A percentile compares a stretch with the other conserved stretches of the same genome.
Conservation (phyloP, 2,797 vertebrate species). For the Heteromormyrus szaboi region DNA sequence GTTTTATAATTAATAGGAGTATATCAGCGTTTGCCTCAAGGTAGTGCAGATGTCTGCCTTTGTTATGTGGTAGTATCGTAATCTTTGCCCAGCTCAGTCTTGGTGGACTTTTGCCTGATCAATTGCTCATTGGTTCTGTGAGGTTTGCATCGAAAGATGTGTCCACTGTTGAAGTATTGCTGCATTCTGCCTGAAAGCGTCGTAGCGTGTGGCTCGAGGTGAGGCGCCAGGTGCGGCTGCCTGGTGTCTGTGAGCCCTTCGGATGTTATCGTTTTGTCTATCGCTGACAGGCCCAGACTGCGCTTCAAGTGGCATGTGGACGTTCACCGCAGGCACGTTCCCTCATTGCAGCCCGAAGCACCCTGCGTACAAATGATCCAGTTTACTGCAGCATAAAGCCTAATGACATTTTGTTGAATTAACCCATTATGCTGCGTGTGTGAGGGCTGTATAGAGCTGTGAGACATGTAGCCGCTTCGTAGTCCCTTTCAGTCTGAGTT, state of each 20-base stretch:
- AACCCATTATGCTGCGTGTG: background rate
- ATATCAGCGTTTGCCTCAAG: background rate
- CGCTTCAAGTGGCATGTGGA: background rate
- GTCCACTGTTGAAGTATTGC: background rate
- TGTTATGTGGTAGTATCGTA: background rate
- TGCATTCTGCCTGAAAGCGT: background rate
- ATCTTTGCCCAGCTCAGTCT: background rate
- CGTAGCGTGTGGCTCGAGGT: background rate
- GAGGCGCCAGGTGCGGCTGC: background rate
- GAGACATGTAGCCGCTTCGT: background rate
- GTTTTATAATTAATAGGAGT: background rate
- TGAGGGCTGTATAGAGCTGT: slow-evolving; percentile 12
- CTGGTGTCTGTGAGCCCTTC: background rate
- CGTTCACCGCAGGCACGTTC: background rate
- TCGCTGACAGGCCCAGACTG: no score
- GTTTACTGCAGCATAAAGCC: background rate
- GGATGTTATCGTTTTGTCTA: background rate
- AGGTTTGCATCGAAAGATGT: background rate
- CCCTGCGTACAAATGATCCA: background rate
- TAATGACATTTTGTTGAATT: background rate
- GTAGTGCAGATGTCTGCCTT: background rate
- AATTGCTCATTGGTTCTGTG: background rate
- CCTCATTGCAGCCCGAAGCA: background rate
- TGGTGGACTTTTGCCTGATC: background rate
- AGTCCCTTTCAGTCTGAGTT: background rate